Base-by-base conservation (phyloP, 2,113 vertebrate genomes). In the Porphyrio hochstetteri region DNA sequence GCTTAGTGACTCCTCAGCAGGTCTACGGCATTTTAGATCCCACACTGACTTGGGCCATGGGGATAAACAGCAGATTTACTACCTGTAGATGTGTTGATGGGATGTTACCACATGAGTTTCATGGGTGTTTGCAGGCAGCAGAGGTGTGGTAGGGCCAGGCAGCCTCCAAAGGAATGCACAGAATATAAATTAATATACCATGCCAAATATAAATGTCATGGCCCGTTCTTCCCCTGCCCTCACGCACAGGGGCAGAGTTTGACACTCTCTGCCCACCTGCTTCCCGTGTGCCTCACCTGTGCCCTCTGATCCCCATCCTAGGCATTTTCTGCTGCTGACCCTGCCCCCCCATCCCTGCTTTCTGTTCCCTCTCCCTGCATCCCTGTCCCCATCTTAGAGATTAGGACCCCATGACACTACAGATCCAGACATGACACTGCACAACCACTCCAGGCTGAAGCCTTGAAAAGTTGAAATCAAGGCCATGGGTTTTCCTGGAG, bases 211-310 rank as follows among this genome's bases (percentile, higher is more conserved):
- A n/a, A 55, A 72, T 2, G 5, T 11, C 0, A 0, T 46, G 29
- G 36, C 16, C 35, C 52, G 3, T 35, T 89, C 35, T 81, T 35
- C 92, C 19, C 38, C 19, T 69, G 33, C 16, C n/a, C 9, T 46
- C 2, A 1, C 3, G 2, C 24, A 16, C 9, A 9, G 4, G 2
- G 4, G 29, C 11, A 28, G 53, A 61, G 11, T 55, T 55, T 60
- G 42, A 19, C 36, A 28, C 25, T 4, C 7, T n/a, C 35, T 91
- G n/a, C 18, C 21, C 28, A 86, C 3, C 29, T 16, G 76, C 35
- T 46, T 52, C 33, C 53, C 64, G 52, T 3, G 1, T 95, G n/a
- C 7, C 82, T 21, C 19, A n/a, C 20, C 11, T 9, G 5, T 0
- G 2, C 53, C 35, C 48, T 42, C 8, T 48, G 57, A 53, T 27